phyloP scores from a whole-genome alignment of 1,140 invertebrate species.

The Lycorma delicatula region DNA sequence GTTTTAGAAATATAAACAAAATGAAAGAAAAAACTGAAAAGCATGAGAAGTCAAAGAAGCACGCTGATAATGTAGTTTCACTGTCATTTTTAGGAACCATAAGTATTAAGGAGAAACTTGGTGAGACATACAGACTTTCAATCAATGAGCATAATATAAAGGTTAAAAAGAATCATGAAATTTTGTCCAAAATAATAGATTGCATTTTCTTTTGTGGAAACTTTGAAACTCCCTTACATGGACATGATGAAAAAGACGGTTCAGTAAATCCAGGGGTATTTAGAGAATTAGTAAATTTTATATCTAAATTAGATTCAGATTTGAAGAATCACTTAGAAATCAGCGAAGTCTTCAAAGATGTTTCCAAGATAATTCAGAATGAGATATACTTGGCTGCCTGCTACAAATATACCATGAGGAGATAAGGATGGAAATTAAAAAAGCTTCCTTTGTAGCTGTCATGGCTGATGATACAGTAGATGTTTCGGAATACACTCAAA shows the following conservation, averaged over 20 bases:
- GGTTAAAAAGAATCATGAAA: slow-evolving; percentile 30
- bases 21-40: slow-evolving; percentile 17
- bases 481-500: slow-evolving; percentile 27
- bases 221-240: slow-evolving; percentile 29
- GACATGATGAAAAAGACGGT: slow-evolving; percentile 29
- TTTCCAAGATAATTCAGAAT: slow-evolving; percentile 32
- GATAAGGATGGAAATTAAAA: slow-evolving; percentile 31
- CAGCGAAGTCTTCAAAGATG: slow-evolving; percentile 30
- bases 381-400: slow-evolving; percentile 33
- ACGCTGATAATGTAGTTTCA: slow-evolving; percentile 7
- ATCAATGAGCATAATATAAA: slow-evolving; percentile 27
- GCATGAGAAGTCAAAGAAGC: slow-evolving; percentile 14
- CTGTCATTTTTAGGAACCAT: slow-evolving; percentile 8
- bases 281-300: slow-evolving; percentile 18
- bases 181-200: slow-evolving; percentile 33
- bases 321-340: slow-evolving; percentile 31
- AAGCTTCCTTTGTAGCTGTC: slow-evolving; percentile 28
- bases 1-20: slow-evolving; percentile 15
- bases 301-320: slow-evolving; percentile 24
- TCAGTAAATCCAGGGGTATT: slow-evolving; percentile 22
- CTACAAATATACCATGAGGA: slow-evolving; percentile 29
- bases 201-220: slow-evolving; percentile 32
- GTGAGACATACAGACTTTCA: slow-evolving; percentile 3
- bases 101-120: too few species aligned
- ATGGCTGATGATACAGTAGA: slow-evolving; percentile 34